These are phyloP conservation scores for Eupithecia inturbata DNA, from an alignment of 2,888 invertebrate species.

Conservation along the genomic window DNA sequence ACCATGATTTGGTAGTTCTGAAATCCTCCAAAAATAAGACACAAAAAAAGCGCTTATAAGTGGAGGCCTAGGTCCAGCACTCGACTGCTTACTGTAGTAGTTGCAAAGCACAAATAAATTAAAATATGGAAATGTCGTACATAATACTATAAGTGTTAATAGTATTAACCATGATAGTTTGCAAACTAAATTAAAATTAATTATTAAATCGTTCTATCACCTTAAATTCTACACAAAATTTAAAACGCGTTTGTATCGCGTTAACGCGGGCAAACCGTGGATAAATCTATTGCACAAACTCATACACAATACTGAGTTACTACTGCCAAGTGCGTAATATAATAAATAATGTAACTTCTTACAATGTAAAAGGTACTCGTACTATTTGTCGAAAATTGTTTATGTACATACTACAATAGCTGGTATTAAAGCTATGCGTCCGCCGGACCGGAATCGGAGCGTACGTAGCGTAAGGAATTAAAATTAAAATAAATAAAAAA, in stretches of 20 bases:
- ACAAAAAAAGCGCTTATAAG: no score
- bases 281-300: neutral
- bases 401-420: constrained; percentile 10
- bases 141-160: no score
- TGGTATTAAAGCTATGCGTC: no score
- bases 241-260: neutral
- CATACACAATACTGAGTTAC: neutral
- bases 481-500: no score
- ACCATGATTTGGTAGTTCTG: no score
- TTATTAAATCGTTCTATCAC: neutral
- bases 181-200: neutral
- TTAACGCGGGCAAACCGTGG: neutral
- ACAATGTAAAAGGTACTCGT: constrained; percentile 21
- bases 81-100: no score
- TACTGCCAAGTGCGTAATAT: constrained; percentile 21
- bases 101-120: no score
- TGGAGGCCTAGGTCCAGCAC: no score
- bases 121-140: no score
- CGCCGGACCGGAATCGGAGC: no score
- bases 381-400: constrained; percentile 27
- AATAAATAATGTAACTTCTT: neutral
- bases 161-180: neutral
- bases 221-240: neutral
- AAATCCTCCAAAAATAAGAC: no score
- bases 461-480: no score